Evolutionary conservation across 2,797 vertebrate genomes (phyloP), one percentile per base, ranked within the genome.

Genomic region (Echiichthys vipera): DNA sequence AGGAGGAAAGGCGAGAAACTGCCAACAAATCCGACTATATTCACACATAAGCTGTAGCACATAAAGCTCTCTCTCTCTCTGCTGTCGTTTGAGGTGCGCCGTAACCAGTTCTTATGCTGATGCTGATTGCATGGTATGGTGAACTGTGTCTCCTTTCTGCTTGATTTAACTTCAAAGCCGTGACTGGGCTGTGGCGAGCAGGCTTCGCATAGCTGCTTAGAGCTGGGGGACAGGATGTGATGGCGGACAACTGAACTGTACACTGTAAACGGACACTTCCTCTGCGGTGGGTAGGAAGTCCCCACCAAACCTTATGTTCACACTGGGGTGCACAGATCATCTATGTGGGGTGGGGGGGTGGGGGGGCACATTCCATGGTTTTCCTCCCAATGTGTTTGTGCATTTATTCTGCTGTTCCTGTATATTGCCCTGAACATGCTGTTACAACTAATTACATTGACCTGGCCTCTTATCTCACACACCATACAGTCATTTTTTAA

Each of bases 221-320:
- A 83, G 84, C 76, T 25, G 42, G 59, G 79, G 85, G 88, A 85
- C 86, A 80, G 84, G 84, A 90, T 87, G 84, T 89, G 80, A 87
- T 89, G 88, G 84, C 61, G 65, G 80, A 88, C 89, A 85, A 74
- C 85, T 80, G 78, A 89, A 85, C 85, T 88, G 86, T 74, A 51
- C 76, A 63, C 81, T 92, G 89, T 90, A 90, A 91, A 90, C 45
- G 76, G 88, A 92, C 86, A 91, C 89, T 92, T 92, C 89, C 90
- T 89, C 83, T 89, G 82, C 25, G 65, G 88, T 76, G 79, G 83
- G 71, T 80, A 86, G 89, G 80, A 90, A 90, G 87, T 87, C 88
- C 86, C 87, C 74, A 59, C 84, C 78, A 88, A 75, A 90, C 81
- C 90, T 88, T 90, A 93, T 87, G 91, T 87, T 89, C 88, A 84